A percentile compares a stretch with the other conserved stretches of the same genome.
Conservation (phyloP, 2,113 vertebrate species). For the Amblyopsis rosae region DNA sequence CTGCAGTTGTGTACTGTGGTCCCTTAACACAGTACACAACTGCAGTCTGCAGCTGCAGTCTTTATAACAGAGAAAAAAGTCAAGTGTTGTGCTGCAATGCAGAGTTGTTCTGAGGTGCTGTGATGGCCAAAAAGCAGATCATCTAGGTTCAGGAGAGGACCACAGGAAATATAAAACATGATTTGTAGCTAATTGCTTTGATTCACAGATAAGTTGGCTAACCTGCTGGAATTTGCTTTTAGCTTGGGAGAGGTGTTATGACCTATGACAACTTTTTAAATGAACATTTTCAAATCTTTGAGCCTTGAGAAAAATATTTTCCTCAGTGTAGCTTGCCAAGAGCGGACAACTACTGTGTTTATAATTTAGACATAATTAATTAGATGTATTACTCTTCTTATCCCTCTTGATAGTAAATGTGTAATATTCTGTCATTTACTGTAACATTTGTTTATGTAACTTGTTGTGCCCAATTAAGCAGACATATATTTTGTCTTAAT, state of each 20-base stretch:
- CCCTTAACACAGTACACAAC: too few relatives aligned
- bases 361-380: slow-evolving; percentile 12
- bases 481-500: background rate
- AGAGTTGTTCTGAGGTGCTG: slow-evolving; percentile 3
- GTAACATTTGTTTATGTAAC: background rate
- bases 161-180: slow-evolving; percentile 16
- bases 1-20: too few relatives aligned
- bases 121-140: background rate
- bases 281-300: background rate
- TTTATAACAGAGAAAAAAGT: background rate
- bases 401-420: too few relatives aligned
- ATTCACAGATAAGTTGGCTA: slow-evolving; percentile 13
- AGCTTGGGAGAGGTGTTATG: background rate
- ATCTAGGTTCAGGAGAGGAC: background rate
- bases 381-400: too few relatives aligned
- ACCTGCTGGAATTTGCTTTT: background rate
- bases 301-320: background rate
- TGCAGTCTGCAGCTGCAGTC: too few relatives aligned
- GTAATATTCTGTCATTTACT: too few relatives aligned
- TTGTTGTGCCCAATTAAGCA: slow-evolving; percentile 1
- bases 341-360: background rate
- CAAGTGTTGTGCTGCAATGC: slow-evolving; percentile 7
- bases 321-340: slow-evolving; percentile 32
- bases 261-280: background rate
- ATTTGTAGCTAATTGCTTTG: slow-evolving; percentile 16